Evolutionary conservation across 2,888 invertebrate genomes (phyloP), one percentile per base, ranked within the genome.

Genomic region (Scaptomyza cyrtandrae): DNA sequence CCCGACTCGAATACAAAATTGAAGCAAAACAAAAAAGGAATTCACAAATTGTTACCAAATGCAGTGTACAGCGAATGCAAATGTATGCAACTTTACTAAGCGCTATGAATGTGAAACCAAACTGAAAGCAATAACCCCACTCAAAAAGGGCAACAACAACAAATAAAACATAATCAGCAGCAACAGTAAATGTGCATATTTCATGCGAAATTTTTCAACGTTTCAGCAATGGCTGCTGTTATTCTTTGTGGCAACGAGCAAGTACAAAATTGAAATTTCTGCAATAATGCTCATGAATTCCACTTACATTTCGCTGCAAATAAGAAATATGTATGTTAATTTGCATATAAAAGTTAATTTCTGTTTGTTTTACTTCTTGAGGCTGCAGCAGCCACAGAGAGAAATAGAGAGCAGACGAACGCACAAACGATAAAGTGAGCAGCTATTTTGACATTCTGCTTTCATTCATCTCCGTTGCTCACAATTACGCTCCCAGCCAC

Each of bases 381-480:
- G 59, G 55, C 50, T 50, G 50, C 50, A n/a, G 58, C 78, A 75
- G 82, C 82, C 82, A 53, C 45, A 27, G 48, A 41, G 57, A 69
- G 57, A 62, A 44, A 45, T 37, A 35, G 14, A 44, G 16, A 61
- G 24, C 10, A 48, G 37, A n/a, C 35, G 33, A 49, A 11, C 43
- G 14, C 46, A 50, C 57, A 69, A 76, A 61, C 45, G 55, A 67
- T 57, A 48, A 57, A 60, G 61, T 54, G 71, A 71, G 77, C 69
- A 79, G 72, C 66, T 81, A 81, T 84, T 84, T 84, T 84, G 86
- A 86, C 84, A 84, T 84, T 84, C 80, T 81, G 86, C 84, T 86
- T 76, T 86, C 86, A 86, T 84, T 84, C 83, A 84, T 84, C 83
- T 84, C 83, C 83, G 84, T 80, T 70, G 71, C 68, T 75, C 68